phyloP scores from a whole-genome alignment of 1,140 invertebrate species.

The Danaus plexippus region DNA sequence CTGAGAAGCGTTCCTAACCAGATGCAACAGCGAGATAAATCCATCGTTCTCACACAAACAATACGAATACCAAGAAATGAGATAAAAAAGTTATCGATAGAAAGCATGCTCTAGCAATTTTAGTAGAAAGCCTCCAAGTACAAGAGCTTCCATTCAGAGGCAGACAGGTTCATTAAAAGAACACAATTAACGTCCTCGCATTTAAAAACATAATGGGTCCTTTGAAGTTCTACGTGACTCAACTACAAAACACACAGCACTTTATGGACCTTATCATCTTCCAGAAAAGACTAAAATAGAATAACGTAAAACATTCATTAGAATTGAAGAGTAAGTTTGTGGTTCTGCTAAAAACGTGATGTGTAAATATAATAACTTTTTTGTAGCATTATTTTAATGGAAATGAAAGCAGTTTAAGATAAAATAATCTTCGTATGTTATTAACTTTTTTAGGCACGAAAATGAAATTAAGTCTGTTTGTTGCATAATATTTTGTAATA shows the following conservation, averaged over 20 bases:
- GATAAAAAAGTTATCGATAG: too few species aligned
- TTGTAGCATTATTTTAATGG: constrained; percentile 9
- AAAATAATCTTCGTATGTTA: background rate
- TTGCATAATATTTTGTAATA: too few species aligned
- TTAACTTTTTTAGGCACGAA: too few species aligned
- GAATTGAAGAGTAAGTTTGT: constrained; percentile 19
- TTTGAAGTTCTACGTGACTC: constrained; percentile 39
- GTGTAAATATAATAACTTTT: constrained; percentile 5
- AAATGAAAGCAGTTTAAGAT: constrained; percentile 5
- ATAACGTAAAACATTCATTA: constrained; percentile 6
- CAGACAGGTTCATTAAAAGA: constrained; percentile 34
- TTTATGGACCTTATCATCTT: constrained; percentile 5
- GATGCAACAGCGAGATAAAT: too few species aligned
- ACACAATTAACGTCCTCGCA: constrained; percentile 35
- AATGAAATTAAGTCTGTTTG: too few species aligned
- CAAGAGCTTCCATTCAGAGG: constrained; percentile 13
- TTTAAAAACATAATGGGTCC: constrained; percentile 36
- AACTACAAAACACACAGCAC: constrained; percentile 17
- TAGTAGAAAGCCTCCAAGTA: constrained; percentile 26
- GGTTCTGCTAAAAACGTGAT: constrained; percentile 16
- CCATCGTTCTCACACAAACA: too few species aligned
- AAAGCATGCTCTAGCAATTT: constrained; percentile 14
- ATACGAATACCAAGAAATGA: too few species aligned
- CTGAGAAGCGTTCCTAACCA: too few species aligned
- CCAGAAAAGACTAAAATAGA: background rate